Evolutionary conservation across 1,140 invertebrate genomes (phyloP).

Genomic region (Spodoptera litura): DNA sequence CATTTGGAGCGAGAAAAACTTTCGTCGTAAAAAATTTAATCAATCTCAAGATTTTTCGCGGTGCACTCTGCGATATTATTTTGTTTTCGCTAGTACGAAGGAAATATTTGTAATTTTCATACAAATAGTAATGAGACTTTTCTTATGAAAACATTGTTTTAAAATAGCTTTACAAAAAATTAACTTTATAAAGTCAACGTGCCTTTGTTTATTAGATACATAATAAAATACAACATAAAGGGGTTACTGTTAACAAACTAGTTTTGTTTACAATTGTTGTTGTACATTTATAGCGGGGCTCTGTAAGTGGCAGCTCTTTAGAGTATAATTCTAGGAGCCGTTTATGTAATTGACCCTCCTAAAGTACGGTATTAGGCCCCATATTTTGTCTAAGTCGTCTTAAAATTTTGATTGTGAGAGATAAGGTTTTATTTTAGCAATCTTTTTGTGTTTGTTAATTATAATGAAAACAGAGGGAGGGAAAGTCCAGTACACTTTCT

Average conservation of each 20-base stretch:
- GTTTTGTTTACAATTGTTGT: slow-evolving; percentile 46
- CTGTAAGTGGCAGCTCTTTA: slow-evolving; percentile 47
- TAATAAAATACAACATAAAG: slow-evolving; percentile 30
- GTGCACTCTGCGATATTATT: slow-evolving; percentile 6
- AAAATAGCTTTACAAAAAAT: too few relatives aligned
- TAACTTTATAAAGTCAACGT: not conserved
- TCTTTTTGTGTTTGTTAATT: slow-evolving; percentile 15
- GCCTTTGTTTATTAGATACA: slow-evolving; percentile 16
- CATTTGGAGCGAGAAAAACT: slow-evolving; percentile 5
- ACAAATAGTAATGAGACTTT: not conserved
- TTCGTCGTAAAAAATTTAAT: slow-evolving; percentile 41
- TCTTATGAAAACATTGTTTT: not conserved
- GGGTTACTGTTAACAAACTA: slow-evolving; percentile 30
- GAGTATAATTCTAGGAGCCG: slow-evolving; percentile 43
- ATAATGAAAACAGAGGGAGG: not conserved
- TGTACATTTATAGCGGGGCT: slow-evolving; percentile 43
- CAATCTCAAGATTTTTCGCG: slow-evolving; percentile 26
- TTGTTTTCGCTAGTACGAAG: not conserved
- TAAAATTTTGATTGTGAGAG: slow-evolving; percentile 16
- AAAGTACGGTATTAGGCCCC: slow-evolving; percentile 21
- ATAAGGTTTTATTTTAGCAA: slow-evolving; percentile 21
- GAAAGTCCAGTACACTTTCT: not conserved
- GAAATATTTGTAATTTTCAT: slow-evolving; percentile 1
- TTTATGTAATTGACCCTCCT: slow-evolving; percentile 46
- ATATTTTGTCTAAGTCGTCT: slow-evolving; percentile 32